Evolutionary conservation across 1,140 invertebrate genomes (phyloP), one percentile per base, ranked within the genome.

Genomic region (Cydia pomonella): DNA sequence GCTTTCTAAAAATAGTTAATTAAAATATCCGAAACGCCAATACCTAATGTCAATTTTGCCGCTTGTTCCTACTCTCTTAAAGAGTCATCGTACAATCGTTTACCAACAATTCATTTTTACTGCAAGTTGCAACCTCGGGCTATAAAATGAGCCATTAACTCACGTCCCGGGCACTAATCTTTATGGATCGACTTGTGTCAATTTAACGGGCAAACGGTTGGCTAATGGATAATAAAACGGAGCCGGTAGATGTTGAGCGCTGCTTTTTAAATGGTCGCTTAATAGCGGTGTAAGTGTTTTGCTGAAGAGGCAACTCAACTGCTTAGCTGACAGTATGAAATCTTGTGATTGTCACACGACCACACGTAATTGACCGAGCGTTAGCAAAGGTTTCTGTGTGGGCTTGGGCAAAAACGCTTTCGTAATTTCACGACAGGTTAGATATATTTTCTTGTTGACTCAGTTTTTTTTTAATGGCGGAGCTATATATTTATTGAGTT

Each of bases 201-300:
- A 87, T 80, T 84, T 87, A 84, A 88, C 79, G 79, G 75, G 75
- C 85, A 80, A 85, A 87, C 85, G 82, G 82, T 85, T 85, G 80
- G 80, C 78, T 84, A 87, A 88, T 83, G 82, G 85, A 72, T 77
- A 81, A 86, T 85, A 83, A 84, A 86, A 71, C 25, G 81, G 79
- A 75, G 78, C 78, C 75, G 75, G 75, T 62, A 62, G 80, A 77
- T 79, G 79, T 82, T 82, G 77, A 80, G 73, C 73, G 77, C 53
- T 47, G 50, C 79, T 85, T 84, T 85, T 87, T 81, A 84, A 87
- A 80, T 76, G 72, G 73, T 71, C 18, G 74, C 74, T 72, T 76
- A 64, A 64, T 23, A 59, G 25, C 21, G 12, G 3, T 23, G 64
- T 69, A 69, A 69, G 33, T 69, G 64, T 69, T 50, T 50, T 29